Percentiles rank a stretch among this genome's conserved stretches.
These are phyloP conservation scores for Siderastrea siderea DNA, from an alignment of 92 coral and sea anemone genomes.

Conservation along the genomic window DNA sequence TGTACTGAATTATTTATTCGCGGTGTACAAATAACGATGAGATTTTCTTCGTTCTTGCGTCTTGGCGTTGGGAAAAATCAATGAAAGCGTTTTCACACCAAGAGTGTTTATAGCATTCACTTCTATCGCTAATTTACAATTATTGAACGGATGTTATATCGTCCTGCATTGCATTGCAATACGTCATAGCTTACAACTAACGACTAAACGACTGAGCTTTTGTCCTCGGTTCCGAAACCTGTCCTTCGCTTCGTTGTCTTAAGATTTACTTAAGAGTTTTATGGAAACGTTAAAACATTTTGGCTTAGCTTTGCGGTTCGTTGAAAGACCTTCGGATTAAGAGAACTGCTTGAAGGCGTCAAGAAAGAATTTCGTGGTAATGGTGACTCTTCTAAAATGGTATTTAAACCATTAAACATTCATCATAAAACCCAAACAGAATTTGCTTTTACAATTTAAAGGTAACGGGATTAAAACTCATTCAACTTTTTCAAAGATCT, in stretches of 20 bases:
- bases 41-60: slow-evolving; percentile 26
- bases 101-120: too few relatives aligned
- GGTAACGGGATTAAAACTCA: neutral
- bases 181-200: neutral
- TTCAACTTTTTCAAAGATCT: too few relatives aligned
- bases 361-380: slow-evolving; percentile 16
- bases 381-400: slow-evolving; percentile 77
- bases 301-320: neutral
- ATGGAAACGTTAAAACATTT: too few relatives aligned
- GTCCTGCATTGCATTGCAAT: neutral
- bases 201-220: neutral
- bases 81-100: neutral
- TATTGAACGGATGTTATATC: neutral
- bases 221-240: slow-evolving; percentile 15
- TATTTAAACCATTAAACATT: slow-evolving; percentile 76
- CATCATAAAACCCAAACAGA: slow-evolving; percentile 38
- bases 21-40: slow-evolving; percentile 38
- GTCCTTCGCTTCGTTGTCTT: neutral
- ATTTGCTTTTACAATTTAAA: neutral
- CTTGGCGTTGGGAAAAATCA: slow-evolving; percentile 8
- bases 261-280: neutral
- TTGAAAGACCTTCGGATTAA: slow-evolving; percentile 23
- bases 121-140: neutral
- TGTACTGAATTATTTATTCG: slow-evolving; percentile 52
- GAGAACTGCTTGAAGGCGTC: neutral